A percentile compares a stretch with the other conserved stretches of the same genome.
Conservation (phyloP, 2,113 vertebrate species). For the Pteronura brasiliensis region DNA sequence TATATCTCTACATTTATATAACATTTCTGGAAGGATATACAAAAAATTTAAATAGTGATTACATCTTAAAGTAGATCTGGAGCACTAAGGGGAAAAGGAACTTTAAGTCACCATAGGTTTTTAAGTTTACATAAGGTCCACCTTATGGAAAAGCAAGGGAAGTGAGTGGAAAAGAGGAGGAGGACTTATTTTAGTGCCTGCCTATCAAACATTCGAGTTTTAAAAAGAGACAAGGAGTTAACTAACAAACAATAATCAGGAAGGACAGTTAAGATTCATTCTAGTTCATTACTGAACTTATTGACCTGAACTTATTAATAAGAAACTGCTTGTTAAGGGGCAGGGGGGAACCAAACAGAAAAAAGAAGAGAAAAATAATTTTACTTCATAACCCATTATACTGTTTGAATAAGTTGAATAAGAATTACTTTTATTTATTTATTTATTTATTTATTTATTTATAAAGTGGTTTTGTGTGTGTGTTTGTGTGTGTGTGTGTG, state of each 20-base stretch:
- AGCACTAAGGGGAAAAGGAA: neutral
- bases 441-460: neutral
- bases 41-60: neutral
- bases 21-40: neutral
- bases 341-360: neutral
- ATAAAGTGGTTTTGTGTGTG: no score
- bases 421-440: neutral
- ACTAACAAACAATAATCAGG: neutral
- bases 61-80: neutral
- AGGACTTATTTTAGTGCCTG: neutral
- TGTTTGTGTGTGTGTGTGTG: no score
- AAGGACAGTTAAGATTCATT: neutral
- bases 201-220: neutral
- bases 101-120: constrained; percentile 21
- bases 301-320: neutral
- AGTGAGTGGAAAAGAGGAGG: neutral
- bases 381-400: neutral
- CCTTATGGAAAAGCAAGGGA: neutral
- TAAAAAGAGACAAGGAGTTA: neutral
- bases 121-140: constrained; percentile 47
- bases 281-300: neutral
- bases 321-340: neutral
- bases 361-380: neutral
- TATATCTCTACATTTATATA: neutral
- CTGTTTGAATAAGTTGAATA: neutral